Percentiles rank a stretch among this genome's conserved stretches.
phyloP scores from a whole-genome alignment of 2,113 vertebrate species.

The Phrynocephalus versicolor region DNA sequence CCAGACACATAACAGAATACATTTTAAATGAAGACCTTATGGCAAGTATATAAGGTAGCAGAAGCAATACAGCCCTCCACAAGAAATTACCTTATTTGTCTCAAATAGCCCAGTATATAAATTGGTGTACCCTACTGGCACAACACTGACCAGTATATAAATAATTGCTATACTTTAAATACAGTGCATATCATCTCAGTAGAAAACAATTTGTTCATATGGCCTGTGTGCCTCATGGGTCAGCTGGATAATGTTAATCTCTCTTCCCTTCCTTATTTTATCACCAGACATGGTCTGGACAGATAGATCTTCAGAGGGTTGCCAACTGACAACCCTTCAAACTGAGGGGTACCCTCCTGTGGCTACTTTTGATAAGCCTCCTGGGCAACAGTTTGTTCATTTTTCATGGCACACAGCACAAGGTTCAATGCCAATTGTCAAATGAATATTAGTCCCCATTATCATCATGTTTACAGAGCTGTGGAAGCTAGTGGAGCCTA shows the following conservation, averaged over 20 bases:
- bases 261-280: background rate
- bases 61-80: too few relatives aligned
- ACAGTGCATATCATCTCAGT: background rate
- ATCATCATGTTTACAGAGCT: background rate
- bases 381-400: background rate
- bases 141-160: background rate
- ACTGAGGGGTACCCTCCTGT: background rate
- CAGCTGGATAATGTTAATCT: background rate
- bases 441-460: background rate
- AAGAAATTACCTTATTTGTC: too few relatives aligned
- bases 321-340: background rate
- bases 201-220: background rate
- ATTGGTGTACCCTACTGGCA: too few relatives aligned
- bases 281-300: background rate
- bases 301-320: background rate
- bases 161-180: background rate
- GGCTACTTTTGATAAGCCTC: background rate
- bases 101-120: too few relatives aligned
- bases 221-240: background rate
- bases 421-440: background rate
- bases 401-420: background rate
- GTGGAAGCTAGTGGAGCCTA: too few relatives aligned
- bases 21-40: too few relatives aligned
- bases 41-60: too few relatives aligned
- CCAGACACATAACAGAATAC: too few relatives aligned